Evolutionary conservation across 2,113 vertebrate genomes (phyloP).

Genomic region (Elephas maximus): DNA sequence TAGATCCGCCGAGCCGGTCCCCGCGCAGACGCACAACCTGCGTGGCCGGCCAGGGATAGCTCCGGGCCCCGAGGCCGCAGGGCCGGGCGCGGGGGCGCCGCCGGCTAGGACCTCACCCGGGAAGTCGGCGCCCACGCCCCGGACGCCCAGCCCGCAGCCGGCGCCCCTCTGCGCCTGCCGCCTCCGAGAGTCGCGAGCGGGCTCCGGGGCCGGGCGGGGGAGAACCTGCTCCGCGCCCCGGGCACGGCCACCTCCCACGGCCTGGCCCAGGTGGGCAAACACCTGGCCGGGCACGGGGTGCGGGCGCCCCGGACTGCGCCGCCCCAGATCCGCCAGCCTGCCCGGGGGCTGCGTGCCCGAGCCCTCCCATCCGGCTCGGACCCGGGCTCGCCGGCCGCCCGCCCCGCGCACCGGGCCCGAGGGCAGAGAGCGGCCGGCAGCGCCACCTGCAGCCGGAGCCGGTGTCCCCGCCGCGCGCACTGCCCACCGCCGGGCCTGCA

Average conservation of each 20-base stretch:
- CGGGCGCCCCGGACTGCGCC: neutral
- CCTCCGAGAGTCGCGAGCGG: accelerated
- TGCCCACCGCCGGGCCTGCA: accelerated
- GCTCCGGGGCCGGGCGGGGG: accelerated
- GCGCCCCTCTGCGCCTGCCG: neutral
- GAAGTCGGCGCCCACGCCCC: neutral
- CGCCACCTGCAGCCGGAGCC: slow-evolving; percentile 50
- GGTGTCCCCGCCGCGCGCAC: accelerated
- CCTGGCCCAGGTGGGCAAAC: neutral
- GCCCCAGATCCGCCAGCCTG: neutral
- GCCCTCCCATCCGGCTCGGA: no score
- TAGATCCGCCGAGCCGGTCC: no score
- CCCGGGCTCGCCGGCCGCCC: accelerated
- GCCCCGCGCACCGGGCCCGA: no score
- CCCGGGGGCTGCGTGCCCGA: neutral
- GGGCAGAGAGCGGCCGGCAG: neutral
- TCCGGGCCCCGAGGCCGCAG: neutral
- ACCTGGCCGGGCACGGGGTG: neutral
- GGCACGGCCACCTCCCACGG: no score
- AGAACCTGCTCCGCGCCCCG: neutral
- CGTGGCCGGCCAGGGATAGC: neutral
- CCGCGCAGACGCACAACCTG: no score
- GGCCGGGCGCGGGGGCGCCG: neutral
- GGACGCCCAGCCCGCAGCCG: neutral
- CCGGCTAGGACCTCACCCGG: neutral